Conservation (phyloP, 2,888 invertebrate species). For the Deilephila porcellus region DNA sequence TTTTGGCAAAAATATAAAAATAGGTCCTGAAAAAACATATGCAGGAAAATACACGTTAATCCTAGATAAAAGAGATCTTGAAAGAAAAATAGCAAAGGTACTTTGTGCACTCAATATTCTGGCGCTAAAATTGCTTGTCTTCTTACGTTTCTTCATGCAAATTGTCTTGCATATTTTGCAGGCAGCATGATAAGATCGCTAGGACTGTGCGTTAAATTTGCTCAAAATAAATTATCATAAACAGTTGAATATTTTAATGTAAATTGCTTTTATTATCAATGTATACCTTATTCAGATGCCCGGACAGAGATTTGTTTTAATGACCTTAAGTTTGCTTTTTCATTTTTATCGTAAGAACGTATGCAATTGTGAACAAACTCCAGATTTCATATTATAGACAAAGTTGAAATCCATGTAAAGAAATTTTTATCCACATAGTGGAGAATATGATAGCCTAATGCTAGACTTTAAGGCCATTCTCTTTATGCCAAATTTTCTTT, state of each 20-base stretch:
- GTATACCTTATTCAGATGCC: not conserved
- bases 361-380: too few species aligned
- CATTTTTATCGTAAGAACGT: too few species aligned
- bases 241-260: not conserved
- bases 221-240: constrained; percentile 3
- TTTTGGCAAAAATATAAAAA: not conserved
- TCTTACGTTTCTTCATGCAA: constrained; percentile 52
- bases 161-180: constrained; percentile 45
- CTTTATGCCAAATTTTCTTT: too few species aligned
- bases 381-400: too few species aligned
- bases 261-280: not conserved
- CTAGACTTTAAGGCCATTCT: too few species aligned
- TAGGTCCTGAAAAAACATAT: not conserved
- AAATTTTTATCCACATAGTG: too few species aligned
- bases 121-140: constrained; percentile 38
- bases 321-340: not conserved
- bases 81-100: not conserved
- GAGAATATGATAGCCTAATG: too few species aligned
- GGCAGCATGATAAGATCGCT: not conserved
- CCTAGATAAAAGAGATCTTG: not conserved
- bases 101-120: constrained; percentile 19
- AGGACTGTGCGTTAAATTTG: not conserved
- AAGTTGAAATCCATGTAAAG: too few species aligned
- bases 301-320: not conserved
- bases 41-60: constrained; percentile 5